Evolutionary conservation across 2,888 invertebrate species (phyloP).

Genomic region (Chaetoderma sp.): DNA sequence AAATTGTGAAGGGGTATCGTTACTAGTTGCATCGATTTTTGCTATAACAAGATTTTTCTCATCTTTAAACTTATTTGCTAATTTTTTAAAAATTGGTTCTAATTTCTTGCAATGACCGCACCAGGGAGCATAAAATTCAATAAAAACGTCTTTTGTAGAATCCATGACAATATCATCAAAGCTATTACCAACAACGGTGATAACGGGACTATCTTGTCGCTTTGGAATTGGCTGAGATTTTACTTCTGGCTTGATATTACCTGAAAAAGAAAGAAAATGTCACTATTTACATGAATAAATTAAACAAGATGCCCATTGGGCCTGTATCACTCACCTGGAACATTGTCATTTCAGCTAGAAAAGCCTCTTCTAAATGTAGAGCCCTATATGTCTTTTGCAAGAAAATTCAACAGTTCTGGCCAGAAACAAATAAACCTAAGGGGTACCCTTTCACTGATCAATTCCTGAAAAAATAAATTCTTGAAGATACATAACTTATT

Average conservation of each 20-base stretch:
- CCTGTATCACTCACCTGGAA: not conserved
- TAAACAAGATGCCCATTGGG: not conserved
- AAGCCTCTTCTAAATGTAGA: too few species aligned
- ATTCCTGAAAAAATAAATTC: too few species aligned
- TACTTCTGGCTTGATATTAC: constrained; percentile 70
- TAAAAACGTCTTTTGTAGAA: constrained; percentile 72
- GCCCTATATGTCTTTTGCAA: too few species aligned
- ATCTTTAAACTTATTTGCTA: constrained; percentile 63
- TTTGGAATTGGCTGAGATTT: constrained; percentile 73
- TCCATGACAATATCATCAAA: constrained; percentile 72
- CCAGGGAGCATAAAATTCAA: constrained; percentile 76
- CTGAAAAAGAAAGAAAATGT: constrained; percentile 51
- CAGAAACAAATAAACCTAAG: too few species aligned
- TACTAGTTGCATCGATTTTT: constrained; percentile 71
- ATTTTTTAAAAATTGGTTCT: constrained; percentile 71
- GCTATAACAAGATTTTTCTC: constrained; percentile 65
- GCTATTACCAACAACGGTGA: constrained; percentile 72
- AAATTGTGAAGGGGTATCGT: constrained; percentile 70
- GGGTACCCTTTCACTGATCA: too few species aligned
- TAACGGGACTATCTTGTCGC: constrained; percentile 71
- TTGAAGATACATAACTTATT: too few species aligned
- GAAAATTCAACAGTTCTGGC: too few species aligned
- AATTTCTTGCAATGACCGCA: constrained; percentile 74
- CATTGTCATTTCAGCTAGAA: not conserved
- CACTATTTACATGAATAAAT: not conserved